These are phyloP conservation scores for Diceros bicornis DNA, from an alignment of 2,797 vertebrate species.

Conservation along the genomic window DNA sequence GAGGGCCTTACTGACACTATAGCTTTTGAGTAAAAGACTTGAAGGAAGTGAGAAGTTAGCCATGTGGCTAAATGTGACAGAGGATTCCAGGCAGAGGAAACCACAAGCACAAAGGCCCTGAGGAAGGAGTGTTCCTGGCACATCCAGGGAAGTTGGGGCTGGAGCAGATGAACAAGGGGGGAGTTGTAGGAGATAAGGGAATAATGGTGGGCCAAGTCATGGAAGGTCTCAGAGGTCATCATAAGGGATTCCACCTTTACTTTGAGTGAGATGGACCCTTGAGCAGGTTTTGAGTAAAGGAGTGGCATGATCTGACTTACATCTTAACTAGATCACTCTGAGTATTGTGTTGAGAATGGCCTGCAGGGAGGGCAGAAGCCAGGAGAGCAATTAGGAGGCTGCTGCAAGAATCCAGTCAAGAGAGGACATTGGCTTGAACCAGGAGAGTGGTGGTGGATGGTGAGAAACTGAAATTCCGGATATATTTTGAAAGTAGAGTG, in stretches of 20 bases:
- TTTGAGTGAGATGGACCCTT: neutral
- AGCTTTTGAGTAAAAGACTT: neutral
- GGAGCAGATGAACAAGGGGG: neutral
- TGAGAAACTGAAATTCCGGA: neutral
- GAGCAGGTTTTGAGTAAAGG: neutral
- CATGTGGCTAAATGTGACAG: neutral
- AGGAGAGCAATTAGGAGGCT: neutral
- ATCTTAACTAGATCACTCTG: neutral
- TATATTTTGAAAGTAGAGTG: neutral
- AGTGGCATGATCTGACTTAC: neutral
- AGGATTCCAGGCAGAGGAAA: neutral
- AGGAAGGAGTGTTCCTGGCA: neutral
- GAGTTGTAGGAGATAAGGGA: neutral
- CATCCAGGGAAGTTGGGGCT: neutral
- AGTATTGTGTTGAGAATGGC: neutral
- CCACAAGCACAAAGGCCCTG: neutral
- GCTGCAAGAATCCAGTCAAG: neutral
- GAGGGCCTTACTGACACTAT: neutral
- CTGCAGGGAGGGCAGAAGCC: neutral
- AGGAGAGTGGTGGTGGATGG: fast-evolving
- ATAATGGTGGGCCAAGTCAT: too few species aligned
- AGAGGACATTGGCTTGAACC: neutral
- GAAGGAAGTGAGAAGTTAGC: neutral
- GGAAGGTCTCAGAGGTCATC: neutral
- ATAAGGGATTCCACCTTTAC: neutral